Evolutionary conservation across 2,797 vertebrate genomes (phyloP).

Genomic region (Pelodytes ibericus): DNA sequence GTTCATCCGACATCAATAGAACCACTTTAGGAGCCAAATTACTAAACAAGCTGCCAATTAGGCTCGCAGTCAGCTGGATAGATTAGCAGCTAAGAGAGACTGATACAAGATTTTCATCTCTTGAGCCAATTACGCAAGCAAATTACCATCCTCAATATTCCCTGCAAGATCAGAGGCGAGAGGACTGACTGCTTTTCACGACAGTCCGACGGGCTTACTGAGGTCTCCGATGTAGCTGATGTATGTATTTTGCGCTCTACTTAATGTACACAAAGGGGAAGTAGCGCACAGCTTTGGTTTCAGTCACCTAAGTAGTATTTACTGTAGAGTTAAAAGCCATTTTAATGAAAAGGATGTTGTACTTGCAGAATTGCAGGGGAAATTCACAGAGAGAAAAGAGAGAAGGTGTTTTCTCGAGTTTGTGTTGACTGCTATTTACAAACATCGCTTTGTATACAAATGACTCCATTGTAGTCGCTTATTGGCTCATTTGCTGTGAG

Average conservation of each 20-base stretch:
- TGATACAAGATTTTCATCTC: slow-evolving; percentile 81
- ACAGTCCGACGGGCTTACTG: neutral
- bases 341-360: no score
- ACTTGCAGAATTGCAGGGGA: no score
- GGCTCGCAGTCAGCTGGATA: slow-evolving; percentile 83
- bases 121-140: slow-evolving; percentile 81
- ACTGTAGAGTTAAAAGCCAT: no score
- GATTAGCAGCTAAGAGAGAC: slow-evolving; percentile 79
- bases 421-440: no score
- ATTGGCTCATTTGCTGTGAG: no score
- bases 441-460: no score
- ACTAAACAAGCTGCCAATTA: slow-evolving; percentile 87
- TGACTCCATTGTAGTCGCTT: no score
- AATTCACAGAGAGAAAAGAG: no score
- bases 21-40: slow-evolving; percentile 83
- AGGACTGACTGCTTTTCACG: neutral
- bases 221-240: neutral
- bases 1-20: slow-evolving; percentile 83
- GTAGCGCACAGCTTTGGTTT: no score
- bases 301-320: no score
- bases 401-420: no score
- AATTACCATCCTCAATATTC: slow-evolving; percentile 75
- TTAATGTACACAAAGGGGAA: neutral
- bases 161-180: slow-evolving; percentile 68
- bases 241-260: neutral